phyloP scores from a whole-genome alignment of 2,113 vertebrate genomes.

The Elaphurus davidianus region DNA sequence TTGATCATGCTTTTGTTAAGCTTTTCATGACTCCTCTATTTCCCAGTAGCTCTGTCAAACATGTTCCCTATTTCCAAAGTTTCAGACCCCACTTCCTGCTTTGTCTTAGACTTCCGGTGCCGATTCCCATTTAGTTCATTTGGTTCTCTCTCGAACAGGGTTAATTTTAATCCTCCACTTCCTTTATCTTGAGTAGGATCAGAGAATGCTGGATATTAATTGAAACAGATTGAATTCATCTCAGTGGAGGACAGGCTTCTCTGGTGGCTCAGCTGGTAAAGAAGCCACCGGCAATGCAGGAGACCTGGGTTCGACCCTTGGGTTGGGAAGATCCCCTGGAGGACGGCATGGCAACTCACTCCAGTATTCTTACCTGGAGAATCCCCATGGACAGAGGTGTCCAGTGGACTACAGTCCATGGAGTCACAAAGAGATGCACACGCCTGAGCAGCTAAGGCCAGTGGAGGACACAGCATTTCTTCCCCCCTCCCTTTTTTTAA shows the following conservation, averaged over 20 bases:
- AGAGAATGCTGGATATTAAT: background rate
- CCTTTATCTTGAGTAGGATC: background rate
- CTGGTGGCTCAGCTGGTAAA: background rate
- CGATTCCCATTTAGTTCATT: background rate
- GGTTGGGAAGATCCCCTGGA: background rate
- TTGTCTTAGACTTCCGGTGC: background rate
- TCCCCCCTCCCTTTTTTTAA: background rate
- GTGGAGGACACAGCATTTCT: background rate
- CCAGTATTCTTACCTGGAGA: background rate
- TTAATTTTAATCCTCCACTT: background rate
- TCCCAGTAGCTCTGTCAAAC: background rate
- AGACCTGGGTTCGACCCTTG: background rate
- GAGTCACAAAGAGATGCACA: background rate
- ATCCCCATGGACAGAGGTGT: background rate
- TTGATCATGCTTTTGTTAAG: background rate
- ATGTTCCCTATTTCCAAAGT: background rate
- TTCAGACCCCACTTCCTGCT: background rate
- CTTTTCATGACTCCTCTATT: background rate
- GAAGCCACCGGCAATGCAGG: background rate
- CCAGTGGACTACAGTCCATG: accelerated
- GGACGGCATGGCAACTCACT: background rate
- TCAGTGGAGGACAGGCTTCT: background rate
- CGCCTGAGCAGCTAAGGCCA: accelerated
- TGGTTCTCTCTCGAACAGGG: background rate
- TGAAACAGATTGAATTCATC: background rate